phyloP scores from a whole-genome alignment of 2,113 vertebrate species.

The Ophthalmolycus amberensis region DNA sequence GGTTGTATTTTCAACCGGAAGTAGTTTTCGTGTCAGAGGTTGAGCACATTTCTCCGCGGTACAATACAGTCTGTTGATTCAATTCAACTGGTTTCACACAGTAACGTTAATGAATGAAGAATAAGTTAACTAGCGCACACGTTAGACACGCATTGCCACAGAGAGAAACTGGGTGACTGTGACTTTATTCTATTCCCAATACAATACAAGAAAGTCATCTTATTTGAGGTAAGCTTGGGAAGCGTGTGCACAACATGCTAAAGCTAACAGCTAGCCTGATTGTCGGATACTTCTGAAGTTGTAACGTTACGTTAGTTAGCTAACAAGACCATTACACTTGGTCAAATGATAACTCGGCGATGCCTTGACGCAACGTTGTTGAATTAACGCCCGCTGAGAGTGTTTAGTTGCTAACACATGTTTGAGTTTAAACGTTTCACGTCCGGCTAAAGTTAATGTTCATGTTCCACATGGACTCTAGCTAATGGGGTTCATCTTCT shows the following conservation, averaged over 20 bases:
- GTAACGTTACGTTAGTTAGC: not conserved
- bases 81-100: not conserved
- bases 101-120: slow-evolving; percentile 59
- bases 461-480: too few species aligned
- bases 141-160: not conserved
- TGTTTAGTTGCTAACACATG: not conserved
- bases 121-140: accelerated
- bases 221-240: slow-evolving; percentile 48
- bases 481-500: not conserved
- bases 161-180: accelerated
- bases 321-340: not conserved
- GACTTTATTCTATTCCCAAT: not conserved
- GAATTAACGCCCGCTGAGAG: not conserved
- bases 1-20: slow-evolving; percentile 58
- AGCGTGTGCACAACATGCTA: slow-evolving; percentile 32
- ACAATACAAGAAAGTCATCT: not conserved
- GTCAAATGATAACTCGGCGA: too few species aligned
- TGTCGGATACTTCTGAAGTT: not conserved
- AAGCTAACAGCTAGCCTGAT: slow-evolving; percentile 56
- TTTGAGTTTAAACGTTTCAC: not conserved
- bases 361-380: not conserved
- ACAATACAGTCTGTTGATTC: not conserved
- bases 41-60: slow-evolving; percentile 69
- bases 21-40: slow-evolving; percentile 61
- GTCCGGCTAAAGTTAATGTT: not conserved